Evolutionary conservation across 2,113 vertebrate genomes (phyloP).

Genomic region (Herpailurus yagouaroundi): DNA sequence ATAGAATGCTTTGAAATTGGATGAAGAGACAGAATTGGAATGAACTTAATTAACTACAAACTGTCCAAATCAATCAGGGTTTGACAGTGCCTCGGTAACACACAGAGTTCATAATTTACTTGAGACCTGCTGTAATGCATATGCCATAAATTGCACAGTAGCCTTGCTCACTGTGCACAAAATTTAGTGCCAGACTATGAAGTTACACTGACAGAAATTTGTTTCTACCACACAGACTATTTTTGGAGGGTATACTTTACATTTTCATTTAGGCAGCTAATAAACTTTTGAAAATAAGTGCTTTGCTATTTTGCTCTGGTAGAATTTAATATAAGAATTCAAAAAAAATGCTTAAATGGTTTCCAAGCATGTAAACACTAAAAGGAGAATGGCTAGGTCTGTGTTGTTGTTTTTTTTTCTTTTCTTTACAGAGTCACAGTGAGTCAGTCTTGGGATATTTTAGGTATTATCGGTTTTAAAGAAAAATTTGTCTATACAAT

Average conservation of each 20-base stretch:
- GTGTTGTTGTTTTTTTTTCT: neutral
- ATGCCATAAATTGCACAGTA: conserved; percentile 82
- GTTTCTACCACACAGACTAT: conserved; percentile 55
- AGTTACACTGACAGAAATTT: conserved; percentile 67
- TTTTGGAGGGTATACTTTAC: conserved; percentile 66
- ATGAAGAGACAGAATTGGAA: conserved; percentile 87
- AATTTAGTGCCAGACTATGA: conserved; percentile 71
- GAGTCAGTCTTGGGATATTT: neutral
- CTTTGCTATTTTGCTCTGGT: conserved; percentile 49
- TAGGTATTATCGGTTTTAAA: neutral
- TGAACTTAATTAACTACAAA: conserved; percentile 90
- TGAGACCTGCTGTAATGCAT: conserved; percentile 78
- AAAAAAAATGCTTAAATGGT: conserved; percentile 25
- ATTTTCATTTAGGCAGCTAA: conserved; percentile 78
- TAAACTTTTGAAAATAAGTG: conserved; percentile 69
- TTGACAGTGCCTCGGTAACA: conserved; percentile 82
- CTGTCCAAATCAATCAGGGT: conserved; percentile 88
- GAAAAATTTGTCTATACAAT: neutral
- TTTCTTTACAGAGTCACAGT: neutral
- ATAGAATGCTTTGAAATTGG: conserved; percentile 87
- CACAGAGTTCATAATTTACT: conserved; percentile 85
- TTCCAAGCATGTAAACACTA: conserved; percentile 50
- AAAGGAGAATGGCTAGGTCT: neutral
- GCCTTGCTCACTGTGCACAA: conserved; percentile 77
- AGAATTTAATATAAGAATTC: conserved; percentile 29